phyloP scores from a whole-genome alignment of 1,140 invertebrate genomes.

The Diprion similis region DNA sequence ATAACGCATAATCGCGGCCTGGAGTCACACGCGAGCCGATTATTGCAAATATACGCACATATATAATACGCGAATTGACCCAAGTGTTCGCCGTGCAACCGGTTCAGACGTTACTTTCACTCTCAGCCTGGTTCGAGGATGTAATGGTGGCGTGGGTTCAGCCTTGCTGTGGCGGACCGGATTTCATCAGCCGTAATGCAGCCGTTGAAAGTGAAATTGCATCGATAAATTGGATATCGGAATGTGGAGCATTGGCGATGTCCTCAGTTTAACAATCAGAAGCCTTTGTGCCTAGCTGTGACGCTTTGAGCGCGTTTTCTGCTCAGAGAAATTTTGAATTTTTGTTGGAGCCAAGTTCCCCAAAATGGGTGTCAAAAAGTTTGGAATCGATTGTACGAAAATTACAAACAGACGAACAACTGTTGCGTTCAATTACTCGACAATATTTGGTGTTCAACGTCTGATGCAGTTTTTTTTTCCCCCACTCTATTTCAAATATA shows the following conservation, averaged over 20 bases:
- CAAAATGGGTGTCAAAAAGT: too few species aligned
- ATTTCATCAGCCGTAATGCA: neutral
- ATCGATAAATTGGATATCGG: neutral
- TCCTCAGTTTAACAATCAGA: too few species aligned
- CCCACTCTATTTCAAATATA: neutral
- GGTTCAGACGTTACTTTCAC: conserved; percentile 2
- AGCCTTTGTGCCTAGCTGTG: too few species aligned
- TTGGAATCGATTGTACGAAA: too few species aligned
- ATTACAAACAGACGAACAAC: too few species aligned
- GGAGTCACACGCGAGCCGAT: neutral
- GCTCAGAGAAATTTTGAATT: too few species aligned
- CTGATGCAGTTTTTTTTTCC: too few species aligned
- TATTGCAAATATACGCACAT: neutral
- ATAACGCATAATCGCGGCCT: neutral
- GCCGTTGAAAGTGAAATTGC: neutral
- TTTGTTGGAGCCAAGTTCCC: too few species aligned
- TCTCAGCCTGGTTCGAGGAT: conserved; percentile 3
- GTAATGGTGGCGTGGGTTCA: conserved; percentile 6
- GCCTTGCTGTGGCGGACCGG: neutral
- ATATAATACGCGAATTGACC: neutral
- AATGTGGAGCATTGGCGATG: neutral
- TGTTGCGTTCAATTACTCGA: too few species aligned
- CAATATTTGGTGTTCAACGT: too few species aligned
- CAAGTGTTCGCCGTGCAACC: neutral
- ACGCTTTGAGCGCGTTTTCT: too few species aligned